A percentile compares a stretch with the other conserved stretches of the same genome.
phyloP scores from a whole-genome alignment of 2,888 invertebrate genomes.

The Acrocyrtus sp. region DNA sequence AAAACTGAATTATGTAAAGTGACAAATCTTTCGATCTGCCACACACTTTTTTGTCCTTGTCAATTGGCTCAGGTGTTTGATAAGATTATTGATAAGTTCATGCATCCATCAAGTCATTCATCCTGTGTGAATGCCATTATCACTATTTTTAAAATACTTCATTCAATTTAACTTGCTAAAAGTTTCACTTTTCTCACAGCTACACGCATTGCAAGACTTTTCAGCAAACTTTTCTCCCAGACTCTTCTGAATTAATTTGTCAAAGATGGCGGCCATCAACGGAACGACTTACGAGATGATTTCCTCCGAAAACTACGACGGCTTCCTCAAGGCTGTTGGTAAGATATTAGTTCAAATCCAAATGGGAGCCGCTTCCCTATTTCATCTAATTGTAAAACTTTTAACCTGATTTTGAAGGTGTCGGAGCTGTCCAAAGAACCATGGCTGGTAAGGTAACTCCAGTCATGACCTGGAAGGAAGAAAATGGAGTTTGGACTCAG shows the following conservation, averaged over 20 bases:
- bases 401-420: constrained; percentile 24
- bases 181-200: neutral
- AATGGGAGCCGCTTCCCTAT: no score
- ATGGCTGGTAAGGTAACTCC: constrained; percentile 30
- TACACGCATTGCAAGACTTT: neutral
- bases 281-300: constrained; percentile 51
- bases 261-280: constrained; percentile 35
- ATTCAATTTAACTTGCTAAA: neutral
- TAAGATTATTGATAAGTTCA: no score
- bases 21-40: no score
- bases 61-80: no score
- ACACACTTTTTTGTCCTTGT: no score
- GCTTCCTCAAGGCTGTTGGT: constrained; percentile 53
- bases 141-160: neutral
- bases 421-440: constrained; percentile 40
- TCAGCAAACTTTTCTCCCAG: neutral
- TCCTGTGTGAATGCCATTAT: no score
- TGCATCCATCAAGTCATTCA: no score
- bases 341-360: constrained; percentile 11
- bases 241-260: no score
- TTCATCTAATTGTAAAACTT: neutral
- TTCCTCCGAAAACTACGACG: constrained; percentile 50
- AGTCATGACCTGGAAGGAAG: constrained; percentile 46
- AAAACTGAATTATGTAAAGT: no score
- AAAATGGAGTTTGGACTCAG: constrained; percentile 53